Evolutionary conservation across 64 coral and sea anemone species (phyloP), one percentile per base, ranked within the genome.

Genomic region (Exaiptasia diaphana): DNA sequence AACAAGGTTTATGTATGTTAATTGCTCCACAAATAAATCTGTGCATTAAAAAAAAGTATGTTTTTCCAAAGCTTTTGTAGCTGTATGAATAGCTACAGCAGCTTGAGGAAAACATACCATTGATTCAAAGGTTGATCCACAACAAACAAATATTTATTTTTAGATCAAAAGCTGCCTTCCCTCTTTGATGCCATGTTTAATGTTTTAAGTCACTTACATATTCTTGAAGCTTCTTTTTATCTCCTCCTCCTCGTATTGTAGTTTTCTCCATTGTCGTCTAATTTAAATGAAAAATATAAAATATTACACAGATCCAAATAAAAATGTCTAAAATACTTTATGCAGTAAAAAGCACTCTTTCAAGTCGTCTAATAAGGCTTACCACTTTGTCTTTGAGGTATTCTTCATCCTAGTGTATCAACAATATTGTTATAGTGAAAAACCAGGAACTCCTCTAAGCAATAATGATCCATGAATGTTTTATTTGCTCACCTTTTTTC

Each of bases 401-500:
- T 49, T 97, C 88, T 80, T 97, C 93, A 91, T 97, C 93, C 93
- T 97, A 22, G 12, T 24, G 4, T 32, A 21, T 22, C 20, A 72
- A 67, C 35, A 81, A 29, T 60, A 53, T 21, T 38, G 0, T 13
- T 17, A 21, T 81, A 24, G 0, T 78, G 46, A 5, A 46, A 46
- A 46, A 15, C 43, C 15, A 46, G 15, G 15, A 46, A 46, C n/a
- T n/a, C n/a, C n/a, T n/a, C n/a, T n/a, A n/a, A n/a, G n/a, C n/a
- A n/a, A n/a, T n/a, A n/a, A n/a, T n/a, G n/a, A n/a, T n/a, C n/a
- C n/a, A n/a, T n/a, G n/a, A n/a, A n/a, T n/a, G n/a, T n/a, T n/a
- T n/a, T n/a, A n/a, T n/a, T n/a, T n/a, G n/a, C n/a, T n/a, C 15
- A 97, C 95, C 85, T 99, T 99, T 79, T 93, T 74, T 37, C 95